Conservation (phyloP, 2,113 vertebrate species). For the Anhinga rufa region DNA sequence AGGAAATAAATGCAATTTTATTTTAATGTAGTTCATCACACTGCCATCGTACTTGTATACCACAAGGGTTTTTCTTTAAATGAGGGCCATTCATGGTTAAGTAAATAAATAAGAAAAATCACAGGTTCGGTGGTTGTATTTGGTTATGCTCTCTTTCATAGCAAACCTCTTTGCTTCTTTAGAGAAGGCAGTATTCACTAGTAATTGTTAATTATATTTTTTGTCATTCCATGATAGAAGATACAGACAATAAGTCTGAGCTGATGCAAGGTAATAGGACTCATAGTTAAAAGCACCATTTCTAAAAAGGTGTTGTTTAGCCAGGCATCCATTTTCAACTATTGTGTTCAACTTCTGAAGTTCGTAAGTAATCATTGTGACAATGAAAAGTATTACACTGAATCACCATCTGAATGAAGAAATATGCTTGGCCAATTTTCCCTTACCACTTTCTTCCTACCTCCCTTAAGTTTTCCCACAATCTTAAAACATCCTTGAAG, state of each 20-base stretch:
- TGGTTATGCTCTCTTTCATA: constrained; percentile 17
- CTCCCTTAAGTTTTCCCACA: not conserved
- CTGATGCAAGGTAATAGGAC: not conserved
- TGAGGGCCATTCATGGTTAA: constrained; percentile 2
- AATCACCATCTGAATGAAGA: not conserved
- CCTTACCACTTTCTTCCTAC: not conserved
- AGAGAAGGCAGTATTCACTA: not conserved
- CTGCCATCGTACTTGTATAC: not conserved
- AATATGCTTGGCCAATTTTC: not conserved
- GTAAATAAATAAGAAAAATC: constrained; percentile 26
- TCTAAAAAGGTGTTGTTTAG: not conserved
- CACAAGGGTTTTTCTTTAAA: not conserved
- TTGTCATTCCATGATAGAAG: not conserved
- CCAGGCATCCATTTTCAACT: not conserved
- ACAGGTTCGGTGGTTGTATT: not conserved
- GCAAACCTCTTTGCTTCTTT: constrained; percentile 25
- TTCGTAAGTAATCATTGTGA: not conserved
- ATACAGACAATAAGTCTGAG: not conserved
- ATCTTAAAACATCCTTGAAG: not conserved
- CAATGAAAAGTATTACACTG: not conserved
- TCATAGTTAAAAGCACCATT: not conserved
- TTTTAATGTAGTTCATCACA: constrained; percentile 41
- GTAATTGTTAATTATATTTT: constrained; percentile 16
- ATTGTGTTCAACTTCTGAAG: not conserved
- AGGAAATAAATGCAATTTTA: constrained; percentile 51